Percentiles rank a stretch among this genome's conserved stretches.
phyloP scores from a whole-genome alignment of 2,113 vertebrate species.

The Rostratula benghalensis region DNA sequence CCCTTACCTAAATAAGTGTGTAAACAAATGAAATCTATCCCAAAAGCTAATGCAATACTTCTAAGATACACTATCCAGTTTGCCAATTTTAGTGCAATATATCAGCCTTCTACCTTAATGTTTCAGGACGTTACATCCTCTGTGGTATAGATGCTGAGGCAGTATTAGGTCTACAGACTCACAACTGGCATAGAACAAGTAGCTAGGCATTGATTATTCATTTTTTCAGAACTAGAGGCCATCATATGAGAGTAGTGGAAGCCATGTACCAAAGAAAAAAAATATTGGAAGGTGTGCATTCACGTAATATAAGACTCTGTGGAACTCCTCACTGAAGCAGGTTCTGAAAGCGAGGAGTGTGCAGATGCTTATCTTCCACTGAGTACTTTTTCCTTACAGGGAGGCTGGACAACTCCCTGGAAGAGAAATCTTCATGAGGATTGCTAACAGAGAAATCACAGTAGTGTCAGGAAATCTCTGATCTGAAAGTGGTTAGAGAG shows the following conservation, averaged over 20 bases:
- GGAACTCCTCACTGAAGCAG: neutral
- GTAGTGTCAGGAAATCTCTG: neutral
- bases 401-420: neutral
- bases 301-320: neutral
- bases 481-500: neutral
- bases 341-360: neutral
- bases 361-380: neutral
- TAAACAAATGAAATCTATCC: neutral
- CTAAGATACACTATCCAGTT: neutral
- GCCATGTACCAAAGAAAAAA: neutral
- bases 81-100: neutral
- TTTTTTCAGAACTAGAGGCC: neutral
- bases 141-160: neutral
- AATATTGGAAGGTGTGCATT: neutral
- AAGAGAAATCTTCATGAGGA: neutral
- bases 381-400: neutral
- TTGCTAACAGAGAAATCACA: neutral
- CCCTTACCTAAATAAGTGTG: neutral
- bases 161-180: neutral
- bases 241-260: neutral
- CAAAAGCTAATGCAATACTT: neutral
- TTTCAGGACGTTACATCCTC: neutral
- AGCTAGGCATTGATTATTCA: neutral
- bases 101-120: neutral
- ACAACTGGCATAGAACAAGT: neutral